A percentile compares a stretch with the other conserved stretches of the same genome.
Conservation (phyloP, 2,888 invertebrate genomes). For the Mesorhabditis belari region DNA sequence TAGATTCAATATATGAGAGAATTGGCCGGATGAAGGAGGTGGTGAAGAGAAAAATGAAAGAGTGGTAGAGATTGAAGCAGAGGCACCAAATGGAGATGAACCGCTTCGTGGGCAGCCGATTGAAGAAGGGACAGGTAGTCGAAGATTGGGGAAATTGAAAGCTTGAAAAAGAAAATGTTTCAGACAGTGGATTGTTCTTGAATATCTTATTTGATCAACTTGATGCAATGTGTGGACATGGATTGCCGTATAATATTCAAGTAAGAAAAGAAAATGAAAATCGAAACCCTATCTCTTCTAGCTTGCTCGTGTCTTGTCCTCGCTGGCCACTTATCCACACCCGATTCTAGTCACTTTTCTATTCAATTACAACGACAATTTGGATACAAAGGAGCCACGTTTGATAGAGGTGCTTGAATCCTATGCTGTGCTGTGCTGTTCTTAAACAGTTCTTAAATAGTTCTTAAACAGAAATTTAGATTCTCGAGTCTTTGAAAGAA, state of each 20-base stretch:
- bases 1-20: slow-evolving; percentile 9
- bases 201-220: slow-evolving; percentile 16
- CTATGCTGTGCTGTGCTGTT: background rate
- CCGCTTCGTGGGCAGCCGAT: slow-evolving; percentile 3
- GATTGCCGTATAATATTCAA: slow-evolving; percentile 16
- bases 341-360: slow-evolving; percentile 79
- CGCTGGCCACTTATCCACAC: slow-evolving; percentile 79
- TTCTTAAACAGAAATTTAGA: slow-evolving; percentile 56
- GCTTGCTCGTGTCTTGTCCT: slow-evolving; percentile 68
- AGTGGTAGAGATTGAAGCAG: background rate
- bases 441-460: background rate
- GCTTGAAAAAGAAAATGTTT: background rate
- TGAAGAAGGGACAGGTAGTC: slow-evolving; percentile 1
- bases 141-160: background rate
- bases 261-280: background rate
- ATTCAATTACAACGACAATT: slow-evolving; percentile 60
- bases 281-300: slow-evolving; percentile 14
- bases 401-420: slow-evolving; percentile 2
- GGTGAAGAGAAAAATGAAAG: slow-evolving; percentile 4
- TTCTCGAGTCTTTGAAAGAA: slow-evolving; percentile 73
- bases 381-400: slow-evolving; percentile 4
- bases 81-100: background rate
- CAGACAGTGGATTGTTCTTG: slow-evolving; percentile 18
- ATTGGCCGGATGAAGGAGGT: slow-evolving; percentile 9
- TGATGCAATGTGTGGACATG: slow-evolving; percentile 19